Base-by-base conservation (phyloP, 2,113 vertebrate genomes). In the Campylomormyrus numenius region DNA sequence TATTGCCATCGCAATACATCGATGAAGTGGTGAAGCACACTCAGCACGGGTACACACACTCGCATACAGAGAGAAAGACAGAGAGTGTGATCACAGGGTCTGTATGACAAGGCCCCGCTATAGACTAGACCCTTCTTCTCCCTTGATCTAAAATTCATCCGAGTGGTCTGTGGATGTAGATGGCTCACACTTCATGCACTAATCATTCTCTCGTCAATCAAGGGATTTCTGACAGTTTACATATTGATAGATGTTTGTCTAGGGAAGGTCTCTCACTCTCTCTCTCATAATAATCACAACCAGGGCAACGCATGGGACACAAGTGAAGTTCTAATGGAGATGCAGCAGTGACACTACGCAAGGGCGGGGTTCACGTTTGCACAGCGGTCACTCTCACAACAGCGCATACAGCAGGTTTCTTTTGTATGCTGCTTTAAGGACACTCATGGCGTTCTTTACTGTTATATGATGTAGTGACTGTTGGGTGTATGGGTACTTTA, bases 21-120 rank as follows among this genome's bases (percentile, higher is more conserved):
- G 31, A 70, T 24, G 70, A 80, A 85, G 42, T 58, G 88, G 39
- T 49, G 88, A 83, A 48, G 27, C 49, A 84, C 35, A 31, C 19
- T 56, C 15, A 80, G 70, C 85, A 83, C 66, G 80, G 19, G 66
- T 27, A 52, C 83, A 89, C 53, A 66, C 85, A 39, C 84, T 50
- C 53, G 62, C 52, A 87, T 49, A 85, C 77, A 89, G 19, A 58
- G n/a, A 88, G 89, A 89, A 31, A 88, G 90, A 80, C 39, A 83
- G 85, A 90, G 52, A 83, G 39, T 50, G 31, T n/a, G 42, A 94
- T 91, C 92, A 95, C 90, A 94, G 93, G 92, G 83, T 93, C 92
- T 94, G 93, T 90, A 93, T 88, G 92, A 45, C 90, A 53, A 83
- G 70, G 49, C 17, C 42, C 52, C 35, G 35, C 77, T 53, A 21